These are phyloP conservation scores for Oncorhynchus tshawytscha DNA, from an alignment of 2,113 vertebrate species.

Conservation along the genomic window DNA sequence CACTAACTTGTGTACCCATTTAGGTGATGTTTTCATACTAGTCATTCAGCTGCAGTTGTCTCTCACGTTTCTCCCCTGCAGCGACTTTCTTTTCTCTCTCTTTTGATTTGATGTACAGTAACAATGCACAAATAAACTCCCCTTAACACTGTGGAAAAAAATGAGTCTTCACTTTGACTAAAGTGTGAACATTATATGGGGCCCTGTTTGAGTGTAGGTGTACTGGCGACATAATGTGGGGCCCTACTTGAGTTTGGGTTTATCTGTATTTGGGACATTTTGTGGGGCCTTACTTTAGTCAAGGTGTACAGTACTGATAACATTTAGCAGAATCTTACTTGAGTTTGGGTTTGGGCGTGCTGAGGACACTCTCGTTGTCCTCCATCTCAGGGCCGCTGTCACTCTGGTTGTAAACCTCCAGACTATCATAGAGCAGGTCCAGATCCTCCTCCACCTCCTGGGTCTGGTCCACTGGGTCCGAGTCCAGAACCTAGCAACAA, in stretches of 20 bases:
- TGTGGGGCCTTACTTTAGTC: background rate
- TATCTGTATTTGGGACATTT: background rate
- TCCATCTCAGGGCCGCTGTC: constrained; percentile 68
- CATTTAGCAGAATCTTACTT: constrained; percentile 35
- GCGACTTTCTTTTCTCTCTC: too few relatives aligned
- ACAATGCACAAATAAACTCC: too few relatives aligned
- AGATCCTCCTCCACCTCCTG: constrained; percentile 65
- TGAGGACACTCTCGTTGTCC: constrained; percentile 63
- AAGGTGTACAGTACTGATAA: background rate
- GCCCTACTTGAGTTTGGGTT: background rate
- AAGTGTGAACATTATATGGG: background rate
- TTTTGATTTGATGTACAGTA: too few relatives aligned
- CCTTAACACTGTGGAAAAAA: too few relatives aligned
- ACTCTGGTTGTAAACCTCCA: constrained; percentile 65
- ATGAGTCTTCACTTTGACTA: too few relatives aligned
- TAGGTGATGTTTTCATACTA: too few relatives aligned
- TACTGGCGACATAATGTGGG: too few relatives aligned
- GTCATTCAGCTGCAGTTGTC: too few relatives aligned
- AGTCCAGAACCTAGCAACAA: constrained; percentile 56
- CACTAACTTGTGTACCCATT: too few relatives aligned
- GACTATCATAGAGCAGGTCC: constrained; percentile 64
- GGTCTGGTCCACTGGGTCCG: constrained; percentile 63
- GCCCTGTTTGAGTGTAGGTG: background rate
- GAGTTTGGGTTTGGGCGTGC: constrained; percentile 66
- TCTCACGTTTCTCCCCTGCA: too few relatives aligned